A percentile compares a stretch with the other conserved stretches of the same genome.
Conservation (phyloP, 1,140 invertebrate genomes). For the Drosophila pseudoobscura region DNA sequence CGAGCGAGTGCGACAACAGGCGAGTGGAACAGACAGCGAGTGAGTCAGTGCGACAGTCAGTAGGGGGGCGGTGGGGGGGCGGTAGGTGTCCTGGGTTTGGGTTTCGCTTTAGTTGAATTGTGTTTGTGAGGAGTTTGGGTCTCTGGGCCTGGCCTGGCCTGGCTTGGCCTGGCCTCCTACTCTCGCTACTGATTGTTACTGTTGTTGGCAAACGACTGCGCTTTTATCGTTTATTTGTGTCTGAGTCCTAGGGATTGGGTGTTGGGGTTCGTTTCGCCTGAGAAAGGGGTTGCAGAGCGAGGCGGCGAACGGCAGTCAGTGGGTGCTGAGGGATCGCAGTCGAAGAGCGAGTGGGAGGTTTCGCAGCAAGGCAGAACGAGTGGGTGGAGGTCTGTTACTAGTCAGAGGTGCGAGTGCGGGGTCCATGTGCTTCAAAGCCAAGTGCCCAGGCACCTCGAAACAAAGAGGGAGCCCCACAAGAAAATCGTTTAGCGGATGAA, state of each 20-base stretch:
- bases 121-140: not conserved
- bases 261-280: slow-evolving; percentile 34
- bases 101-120: slow-evolving; percentile 13
- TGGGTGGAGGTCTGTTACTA: slow-evolving; percentile 7
- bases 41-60: slow-evolving; percentile 7
- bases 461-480: slow-evolving; percentile 42
- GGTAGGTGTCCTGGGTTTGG: not conserved
- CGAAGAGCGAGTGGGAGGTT: not conserved
- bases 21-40: slow-evolving; percentile 31
- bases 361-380: slow-evolving; percentile 3
- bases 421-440: slow-evolving; percentile 38
- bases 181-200: slow-evolving; percentile 78
- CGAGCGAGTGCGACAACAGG: slow-evolving; percentile 45
- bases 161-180: slow-evolving; percentile 7
- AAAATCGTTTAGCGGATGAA: slow-evolving; percentile 53
- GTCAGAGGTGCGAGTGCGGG: not conserved
- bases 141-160: slow-evolving; percentile 5
- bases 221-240: slow-evolving; percentile 80
- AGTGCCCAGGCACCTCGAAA: slow-evolving; percentile 42
- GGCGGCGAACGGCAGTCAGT: not conserved
- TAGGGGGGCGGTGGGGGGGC: not conserved
- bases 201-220: slow-evolving; percentile 75
- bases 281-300: slow-evolving; percentile 13
- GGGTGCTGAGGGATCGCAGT: no score
- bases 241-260: slow-evolving; percentile 31